Evolutionary conservation across 2,888 invertebrate genomes (phyloP), one percentile per base, ranked within the genome.

Genomic region (Ochlodes sylvanus): DNA sequence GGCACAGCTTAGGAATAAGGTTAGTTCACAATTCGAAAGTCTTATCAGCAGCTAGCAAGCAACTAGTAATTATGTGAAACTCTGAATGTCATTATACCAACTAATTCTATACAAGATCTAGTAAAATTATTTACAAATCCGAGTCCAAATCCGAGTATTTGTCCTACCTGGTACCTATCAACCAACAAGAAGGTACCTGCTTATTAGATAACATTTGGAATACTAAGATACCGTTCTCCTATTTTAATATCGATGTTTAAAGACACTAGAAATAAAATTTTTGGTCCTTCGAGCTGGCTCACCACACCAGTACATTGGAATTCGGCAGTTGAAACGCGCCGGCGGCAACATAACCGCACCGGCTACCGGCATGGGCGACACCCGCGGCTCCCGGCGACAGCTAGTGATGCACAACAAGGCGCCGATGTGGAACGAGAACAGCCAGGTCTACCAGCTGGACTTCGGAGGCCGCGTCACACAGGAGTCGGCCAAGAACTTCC

Each of bases 401-500:
- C 97, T 98, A 79, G 96, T 98, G 57, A 98, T 99, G 97, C 98
- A 99, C 90, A 99, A 99, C 91, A 99, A 99, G 90, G 95, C 95
- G 69, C 98, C 98, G 14, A 96, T 98, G 95, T 99, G 99, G 99
- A 99, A 99, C 88, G 99, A 99, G 90, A 98, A 97, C 89, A 98
- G 98, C 84, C 99, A 99, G 90, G 99, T 99, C 14, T 99, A 99
- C 92, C 99, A 99, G 85, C 94, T 99, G 55, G 99, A 99, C 93
- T 99, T 99, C 92, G 99, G 99, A 5, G 99, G 99, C 12, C 94
- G 99, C 74, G 99, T 99, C 70, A 99, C 99, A 4, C 99, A 99
- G 90, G 99, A 99, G 88, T 99, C 99, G 54, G 99, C 99, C 15
- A 99, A 99, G 92, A 99, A 99, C 93, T 99, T 99, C 89, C 99